Percentiles rank a stretch among this genome's conserved stretches.
These are phyloP conservation scores for Scaptomyza cyrtandrae DNA, from an alignment of 2,888 invertebrate genomes.

Conservation along the genomic window DNA sequence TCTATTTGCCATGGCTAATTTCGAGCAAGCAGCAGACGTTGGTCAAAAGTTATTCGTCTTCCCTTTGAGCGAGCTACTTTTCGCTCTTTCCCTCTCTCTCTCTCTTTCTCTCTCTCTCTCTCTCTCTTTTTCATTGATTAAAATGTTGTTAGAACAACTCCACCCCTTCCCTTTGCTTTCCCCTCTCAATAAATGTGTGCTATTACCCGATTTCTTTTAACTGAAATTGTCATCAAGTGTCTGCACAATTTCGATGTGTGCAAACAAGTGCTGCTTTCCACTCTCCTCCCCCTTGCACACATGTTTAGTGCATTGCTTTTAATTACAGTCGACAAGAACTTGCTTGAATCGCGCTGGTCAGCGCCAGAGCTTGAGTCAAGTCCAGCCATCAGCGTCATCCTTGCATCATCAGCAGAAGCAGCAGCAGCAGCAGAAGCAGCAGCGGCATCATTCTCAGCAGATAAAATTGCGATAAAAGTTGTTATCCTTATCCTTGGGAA, in stretches of 20 bases:
- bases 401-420: constrained; percentile 61
- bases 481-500: constrained; percentile 15
- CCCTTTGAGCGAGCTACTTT: constrained; percentile 14
- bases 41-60: constrained; percentile 73
- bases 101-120: background rate
- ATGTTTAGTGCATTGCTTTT: constrained; percentile 73
- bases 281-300: constrained; percentile 9
- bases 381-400: constrained; percentile 71
- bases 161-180: background rate
- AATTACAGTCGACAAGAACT: constrained; percentile 73
- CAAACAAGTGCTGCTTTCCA: constrained; percentile 65
- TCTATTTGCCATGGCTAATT: constrained; percentile 68
- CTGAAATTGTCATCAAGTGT: constrained; percentile 79
- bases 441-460: constrained; percentile 19
- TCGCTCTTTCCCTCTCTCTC: background rate
- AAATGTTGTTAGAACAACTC: constrained; percentile 51
- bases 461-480: constrained; percentile 36
- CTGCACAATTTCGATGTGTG: constrained; percentile 76
- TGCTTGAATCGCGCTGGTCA: constrained; percentile 47
- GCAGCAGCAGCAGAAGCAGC: no score
- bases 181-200: constrained; percentile 40
- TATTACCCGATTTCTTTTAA: constrained; percentile 69
- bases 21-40: constrained; percentile 65
- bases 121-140: constrained; percentile 55
- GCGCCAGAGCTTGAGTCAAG: constrained; percentile 30